Conservation (phyloP, 2,888 invertebrate genomes). For the Prosopocoilus inquinatus region DNA sequence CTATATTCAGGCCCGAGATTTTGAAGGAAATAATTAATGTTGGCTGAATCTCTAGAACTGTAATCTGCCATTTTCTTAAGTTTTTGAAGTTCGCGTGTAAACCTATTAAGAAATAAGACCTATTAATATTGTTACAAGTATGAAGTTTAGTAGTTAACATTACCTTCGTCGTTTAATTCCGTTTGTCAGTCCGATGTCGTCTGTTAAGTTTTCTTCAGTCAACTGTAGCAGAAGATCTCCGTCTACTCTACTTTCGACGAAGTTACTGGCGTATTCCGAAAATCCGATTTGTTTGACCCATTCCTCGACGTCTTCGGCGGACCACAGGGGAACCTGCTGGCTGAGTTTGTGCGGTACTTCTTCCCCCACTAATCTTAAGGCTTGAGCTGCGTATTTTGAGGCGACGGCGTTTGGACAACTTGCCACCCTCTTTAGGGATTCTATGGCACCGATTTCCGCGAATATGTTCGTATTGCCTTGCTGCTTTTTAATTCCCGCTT, state of each 20-base stretch:
- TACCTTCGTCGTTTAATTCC: conserved; percentile 89
- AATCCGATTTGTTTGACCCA: conserved; percentile 99
- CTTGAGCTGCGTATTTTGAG: conserved; percentile 94
- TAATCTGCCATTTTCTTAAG: conserved; percentile 96
- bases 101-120: conserved; percentile 55
- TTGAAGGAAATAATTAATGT: conserved; percentile 82
- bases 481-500: conserved; percentile 95
- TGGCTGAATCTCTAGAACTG: conserved; percentile 89
- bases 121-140: background rate
- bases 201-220: conserved; percentile 85
- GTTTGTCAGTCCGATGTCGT: conserved; percentile 90
- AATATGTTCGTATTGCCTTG: conserved; percentile 91
- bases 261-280: conserved; percentile 75
- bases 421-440: conserved; percentile 92
- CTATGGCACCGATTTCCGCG: conserved; percentile 91
- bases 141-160: conserved; percentile 7
- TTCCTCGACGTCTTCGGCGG: conserved; percentile 91
- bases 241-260: conserved; percentile 90
- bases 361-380: conserved; percentile 89
- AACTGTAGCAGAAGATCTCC: conserved; percentile 92
- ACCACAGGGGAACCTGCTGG: conserved; percentile 98
- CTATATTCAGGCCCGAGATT: conserved; percentile 85
- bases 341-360: conserved; percentile 96
- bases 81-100: conserved; percentile 88
- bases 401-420: conserved; percentile 98